Percentiles rank a stretch among this genome's conserved stretches.
Conservation (phyloP, 2,797 vertebrate species). For the Anas flavirostris region DNA sequence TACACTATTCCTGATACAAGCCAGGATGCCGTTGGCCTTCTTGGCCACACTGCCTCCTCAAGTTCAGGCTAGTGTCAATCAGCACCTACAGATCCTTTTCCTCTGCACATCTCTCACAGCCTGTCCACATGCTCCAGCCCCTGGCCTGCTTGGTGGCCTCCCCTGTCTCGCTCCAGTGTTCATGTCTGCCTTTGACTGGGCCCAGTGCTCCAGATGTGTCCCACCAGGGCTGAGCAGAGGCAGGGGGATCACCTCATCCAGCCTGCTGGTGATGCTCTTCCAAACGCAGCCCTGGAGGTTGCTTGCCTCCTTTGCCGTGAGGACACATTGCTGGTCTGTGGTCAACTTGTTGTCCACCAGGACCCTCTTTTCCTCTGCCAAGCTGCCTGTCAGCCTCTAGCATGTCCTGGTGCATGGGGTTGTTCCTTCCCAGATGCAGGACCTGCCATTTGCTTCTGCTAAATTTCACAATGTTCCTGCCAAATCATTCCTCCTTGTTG, state of each 20-base stretch:
- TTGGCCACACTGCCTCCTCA: too few species aligned
- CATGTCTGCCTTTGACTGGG: not conserved
- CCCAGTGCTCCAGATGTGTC: not conserved
- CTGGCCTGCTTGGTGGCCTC: not conserved
- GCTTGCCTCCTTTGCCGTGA: not conserved
- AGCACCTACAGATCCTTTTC: too few species aligned
- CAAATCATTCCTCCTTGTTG: not conserved
- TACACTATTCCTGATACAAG: too few species aligned
- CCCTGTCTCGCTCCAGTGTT: not conserved
- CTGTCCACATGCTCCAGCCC: not conserved
- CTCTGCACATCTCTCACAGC: not conserved
- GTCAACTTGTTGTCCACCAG: accelerated
- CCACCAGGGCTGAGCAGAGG: not conserved
- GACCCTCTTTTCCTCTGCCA: not conserved
- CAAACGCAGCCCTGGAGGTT: not conserved
- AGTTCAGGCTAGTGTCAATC: too few species aligned
- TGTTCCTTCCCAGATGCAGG: not conserved
- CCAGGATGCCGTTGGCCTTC: too few species aligned
- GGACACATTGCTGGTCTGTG: not conserved
- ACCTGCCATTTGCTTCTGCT: not conserved
- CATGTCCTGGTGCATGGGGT: not conserved
- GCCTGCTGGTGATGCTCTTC: not conserved
- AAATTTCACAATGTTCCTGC: not conserved
- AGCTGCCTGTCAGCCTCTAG: not conserved
- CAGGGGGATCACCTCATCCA: not conserved